phyloP scores from a whole-genome alignment of 2,888 invertebrate genomes.

The Cheilosia scutellata region DNA sequence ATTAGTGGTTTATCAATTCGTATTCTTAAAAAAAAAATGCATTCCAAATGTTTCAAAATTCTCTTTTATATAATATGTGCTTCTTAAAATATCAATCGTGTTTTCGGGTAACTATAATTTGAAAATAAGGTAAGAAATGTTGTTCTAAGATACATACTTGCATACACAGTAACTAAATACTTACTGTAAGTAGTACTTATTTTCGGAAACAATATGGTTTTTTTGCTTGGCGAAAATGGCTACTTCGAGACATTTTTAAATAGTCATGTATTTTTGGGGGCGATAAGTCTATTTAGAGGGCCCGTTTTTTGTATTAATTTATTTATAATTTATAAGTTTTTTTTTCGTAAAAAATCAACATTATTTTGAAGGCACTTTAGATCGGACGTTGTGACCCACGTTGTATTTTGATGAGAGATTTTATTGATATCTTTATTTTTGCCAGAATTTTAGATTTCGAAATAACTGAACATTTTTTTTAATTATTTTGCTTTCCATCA shows the following conservation, averaged over 20 bases:
- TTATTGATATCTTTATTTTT: constrained; percentile 68
- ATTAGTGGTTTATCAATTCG: neutral
- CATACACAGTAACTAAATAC: constrained; percentile 4
- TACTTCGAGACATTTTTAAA: constrained; percentile 75
- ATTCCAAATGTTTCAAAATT: constrained; percentile 18
- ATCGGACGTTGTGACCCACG: constrained; percentile 97
- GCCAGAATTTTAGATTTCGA: constrained; percentile 69
- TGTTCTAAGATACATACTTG: neutral
- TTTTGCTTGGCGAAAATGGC: neutral
- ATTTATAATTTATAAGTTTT: constrained; percentile 88
- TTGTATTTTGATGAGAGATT: constrained; percentile 86
- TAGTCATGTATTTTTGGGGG: constrained; percentile 87
- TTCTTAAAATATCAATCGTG: constrained; percentile 10
- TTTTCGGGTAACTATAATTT: constrained; percentile 4
- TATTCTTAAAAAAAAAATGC: constrained; percentile 5
- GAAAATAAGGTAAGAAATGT: neutral
- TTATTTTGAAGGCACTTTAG: constrained; percentile 95
- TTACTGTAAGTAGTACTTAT: neutral
- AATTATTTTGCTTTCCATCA: constrained; percentile 61
- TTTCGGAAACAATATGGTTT: neutral
- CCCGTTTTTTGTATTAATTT: constrained; percentile 90
- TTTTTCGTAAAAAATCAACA: constrained; percentile 94
- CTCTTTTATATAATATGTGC: constrained; percentile 5
- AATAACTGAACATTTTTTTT: constrained; percentile 56
- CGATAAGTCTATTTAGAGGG: constrained; percentile 93